Conservation (phyloP, 1,140 invertebrate species). For the Liolophura sinensis region DNA sequence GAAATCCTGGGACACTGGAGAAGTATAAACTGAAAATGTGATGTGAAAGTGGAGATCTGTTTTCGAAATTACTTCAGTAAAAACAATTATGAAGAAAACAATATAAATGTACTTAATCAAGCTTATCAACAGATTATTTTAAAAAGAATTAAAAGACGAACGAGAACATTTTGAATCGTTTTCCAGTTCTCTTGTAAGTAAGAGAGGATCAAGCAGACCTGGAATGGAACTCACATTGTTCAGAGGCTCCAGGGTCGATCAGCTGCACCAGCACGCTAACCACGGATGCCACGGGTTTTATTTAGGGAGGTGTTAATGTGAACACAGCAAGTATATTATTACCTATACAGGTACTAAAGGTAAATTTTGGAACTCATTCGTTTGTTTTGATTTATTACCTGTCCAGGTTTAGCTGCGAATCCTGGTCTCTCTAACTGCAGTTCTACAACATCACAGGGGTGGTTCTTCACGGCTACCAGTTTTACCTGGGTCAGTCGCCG, state of each 20-base stretch:
- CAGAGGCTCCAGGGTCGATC: too few relatives aligned
- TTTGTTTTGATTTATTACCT: conserved; percentile 11
- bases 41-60: neutral
- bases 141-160: neutral
- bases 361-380: too few relatives aligned
- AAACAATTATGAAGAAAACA: neutral
- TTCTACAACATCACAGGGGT: conserved; percentile 19
- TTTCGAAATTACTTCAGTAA: too few relatives aligned
- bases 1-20: conserved; percentile 20
- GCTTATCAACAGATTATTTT: neutral
- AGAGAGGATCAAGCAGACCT: too few relatives aligned
- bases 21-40: conserved; percentile 20
- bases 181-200: too few relatives aligned
- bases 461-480: conserved; percentile 1
- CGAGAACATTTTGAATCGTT: too few relatives aligned
- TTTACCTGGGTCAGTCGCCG: conserved; percentile 3
- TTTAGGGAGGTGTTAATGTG: too few relatives aligned
- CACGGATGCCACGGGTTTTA: too few relatives aligned
- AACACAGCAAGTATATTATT: too few relatives aligned
- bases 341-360: too few relatives aligned
- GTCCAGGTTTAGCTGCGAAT: conserved; percentile 17
- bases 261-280: too few relatives aligned
- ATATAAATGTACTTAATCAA: neutral
- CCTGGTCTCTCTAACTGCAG: conserved; percentile 9
- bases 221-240: too few relatives aligned